A percentile compares a stretch with the other conserved stretches of the same genome.
These are phyloP conservation scores for Drosophila niveifrons DNA, from an alignment of 2,888 invertebrate genomes.

Conservation along the genomic window DNA sequence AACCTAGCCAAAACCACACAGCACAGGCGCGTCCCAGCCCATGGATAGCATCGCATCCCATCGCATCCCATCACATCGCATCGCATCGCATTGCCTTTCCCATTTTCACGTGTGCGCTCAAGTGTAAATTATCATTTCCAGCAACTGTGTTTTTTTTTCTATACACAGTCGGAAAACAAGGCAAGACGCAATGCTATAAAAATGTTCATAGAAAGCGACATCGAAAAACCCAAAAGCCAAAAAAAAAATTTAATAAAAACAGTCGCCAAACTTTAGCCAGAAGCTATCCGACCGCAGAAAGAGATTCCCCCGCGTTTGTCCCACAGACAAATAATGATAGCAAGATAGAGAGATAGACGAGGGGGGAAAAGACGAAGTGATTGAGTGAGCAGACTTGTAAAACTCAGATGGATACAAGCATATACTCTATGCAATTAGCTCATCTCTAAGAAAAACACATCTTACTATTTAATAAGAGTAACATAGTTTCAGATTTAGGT, in stretches of 20 bases:
- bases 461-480: too few species aligned
- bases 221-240: slow-evolving; percentile 25
- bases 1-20: slow-evolving; percentile 48
- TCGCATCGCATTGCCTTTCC: slow-evolving; percentile 32
- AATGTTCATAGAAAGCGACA: slow-evolving; percentile 66
- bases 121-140: slow-evolving; percentile 82
- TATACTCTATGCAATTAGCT: neutral
- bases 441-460: neutral
- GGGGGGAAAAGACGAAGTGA: neutral
- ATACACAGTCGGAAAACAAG: slow-evolving; percentile 57
- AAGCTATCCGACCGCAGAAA: slow-evolving; percentile 63
- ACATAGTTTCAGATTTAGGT: too few species aligned
- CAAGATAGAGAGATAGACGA: neutral
- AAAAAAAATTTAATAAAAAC: slow-evolving; percentile 52
- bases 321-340: neutral
- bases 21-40: slow-evolving; percentile 29
- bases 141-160: slow-evolving; percentile 62
- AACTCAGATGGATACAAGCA: neutral
- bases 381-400: neutral
- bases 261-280: slow-evolving; percentile 2
- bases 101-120: slow-evolving; percentile 73
- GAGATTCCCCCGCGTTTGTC: slow-evolving; percentile 37
- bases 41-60: neutral
- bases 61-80: neutral
- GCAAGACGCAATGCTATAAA: slow-evolving; percentile 69